Percentiles rank a stretch among this genome's conserved stretches.
Evolutionary conservation across 64 coral and sea anemone species (phyloP).

Genomic region (Trachythela sp.): DNA sequence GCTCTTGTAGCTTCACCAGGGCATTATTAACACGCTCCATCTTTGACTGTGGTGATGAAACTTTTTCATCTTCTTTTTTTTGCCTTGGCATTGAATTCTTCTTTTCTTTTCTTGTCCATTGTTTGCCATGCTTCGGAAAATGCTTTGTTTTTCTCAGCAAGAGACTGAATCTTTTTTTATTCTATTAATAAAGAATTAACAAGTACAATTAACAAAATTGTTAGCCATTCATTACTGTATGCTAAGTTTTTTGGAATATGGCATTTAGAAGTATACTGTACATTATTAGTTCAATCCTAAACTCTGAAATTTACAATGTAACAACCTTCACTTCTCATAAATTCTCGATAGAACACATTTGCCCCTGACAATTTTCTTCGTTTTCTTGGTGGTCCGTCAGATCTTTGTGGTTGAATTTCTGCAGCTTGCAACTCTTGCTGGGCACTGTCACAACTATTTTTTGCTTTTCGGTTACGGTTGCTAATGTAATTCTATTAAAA

Average conservation of each 20-base stretch:
- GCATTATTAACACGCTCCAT: neutral
- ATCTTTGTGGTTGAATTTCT: neutral
- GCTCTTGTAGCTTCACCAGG: neutral
- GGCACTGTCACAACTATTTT: neutral
- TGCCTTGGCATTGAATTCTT: neutral
- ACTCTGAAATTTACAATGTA: neutral
- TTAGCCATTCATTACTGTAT: too few species aligned
- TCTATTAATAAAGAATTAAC: neutral
- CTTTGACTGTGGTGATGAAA: neutral
- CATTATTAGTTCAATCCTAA: neutral
- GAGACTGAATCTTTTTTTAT: neutral
- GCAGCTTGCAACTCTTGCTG: neutral
- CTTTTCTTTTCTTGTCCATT: neutral
- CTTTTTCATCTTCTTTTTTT: neutral
- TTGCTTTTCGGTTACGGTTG: neutral
- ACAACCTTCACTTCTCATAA: conserved; percentile 9
- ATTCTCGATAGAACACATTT: neutral
- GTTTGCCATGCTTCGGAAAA: neutral
- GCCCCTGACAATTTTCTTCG: neutral
- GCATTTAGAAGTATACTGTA: too few species aligned
- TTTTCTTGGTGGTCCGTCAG: neutral
- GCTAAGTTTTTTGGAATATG: too few species aligned
- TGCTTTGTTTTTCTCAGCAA: neutral
- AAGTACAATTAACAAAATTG: too few species aligned
- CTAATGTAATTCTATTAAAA: neutral